These are phyloP conservation scores for Petrocephalus zakoni DNA, from an alignment of 2,113 vertebrate genomes.

Conservation along the genomic window DNA sequence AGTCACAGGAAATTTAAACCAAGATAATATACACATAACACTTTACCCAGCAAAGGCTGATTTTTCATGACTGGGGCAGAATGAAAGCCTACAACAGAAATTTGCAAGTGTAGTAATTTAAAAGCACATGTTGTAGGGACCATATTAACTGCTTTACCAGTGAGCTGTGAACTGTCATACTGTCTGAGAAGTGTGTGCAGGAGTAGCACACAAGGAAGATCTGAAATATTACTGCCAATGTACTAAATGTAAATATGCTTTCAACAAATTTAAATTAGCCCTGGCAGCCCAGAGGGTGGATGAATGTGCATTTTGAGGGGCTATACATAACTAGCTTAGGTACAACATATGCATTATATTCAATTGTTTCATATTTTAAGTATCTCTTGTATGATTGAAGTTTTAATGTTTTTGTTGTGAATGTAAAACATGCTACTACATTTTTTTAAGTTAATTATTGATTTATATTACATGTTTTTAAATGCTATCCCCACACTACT, in stretches of 20 bases:
- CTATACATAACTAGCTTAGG: neutral
- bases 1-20: neutral
- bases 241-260: neutral
- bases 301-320: neutral
- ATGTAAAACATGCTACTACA: neutral
- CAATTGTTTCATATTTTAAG: conserved; percentile 6
- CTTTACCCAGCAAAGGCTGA: conserved; percentile 28
- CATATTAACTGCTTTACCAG: neutral
- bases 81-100: conserved; percentile 1
- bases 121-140: conserved; percentile 23
- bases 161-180: neutral
- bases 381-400: neutral
- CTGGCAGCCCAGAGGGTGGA: neutral
- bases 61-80: conserved; percentile 11
- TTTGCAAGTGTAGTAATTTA: conserved; percentile 21
- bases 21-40: conserved; percentile 42
- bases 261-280: neutral
- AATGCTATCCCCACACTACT: neutral
- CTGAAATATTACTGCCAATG: conserved; percentile 17
- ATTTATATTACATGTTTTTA: conserved; percentile 1
- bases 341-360: neutral
- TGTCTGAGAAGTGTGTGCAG: neutral
- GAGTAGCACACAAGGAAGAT: neutral
- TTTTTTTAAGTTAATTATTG: neutral
- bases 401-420: neutral